These are phyloP conservation scores for Dipodomys spectabilis DNA, from an alignment of 2,113 vertebrate genomes.

Conservation along the genomic window DNA sequence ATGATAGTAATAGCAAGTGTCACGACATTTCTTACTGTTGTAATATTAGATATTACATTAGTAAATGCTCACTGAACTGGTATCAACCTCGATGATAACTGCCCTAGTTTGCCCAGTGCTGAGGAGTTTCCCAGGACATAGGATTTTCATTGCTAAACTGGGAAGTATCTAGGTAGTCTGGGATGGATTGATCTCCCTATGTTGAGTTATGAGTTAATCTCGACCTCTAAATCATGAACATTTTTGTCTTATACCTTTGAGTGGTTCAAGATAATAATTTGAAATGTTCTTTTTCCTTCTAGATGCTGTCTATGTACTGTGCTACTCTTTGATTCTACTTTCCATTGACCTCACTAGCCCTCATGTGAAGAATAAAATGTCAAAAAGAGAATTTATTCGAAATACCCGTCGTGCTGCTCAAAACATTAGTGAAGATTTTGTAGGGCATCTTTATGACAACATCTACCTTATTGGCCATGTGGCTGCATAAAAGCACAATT, in stretches of 20 bases:
- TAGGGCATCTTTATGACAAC: constrained; percentile 99
- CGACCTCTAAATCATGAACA: background rate
- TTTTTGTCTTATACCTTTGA: background rate
- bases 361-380: constrained; percentile 99
- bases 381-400: constrained; percentile 99
- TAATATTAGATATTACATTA: constrained; percentile 12
- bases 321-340: constrained; percentile 98
- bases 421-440: constrained; percentile 99
- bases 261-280: constrained; percentile 35
- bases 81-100: background rate
- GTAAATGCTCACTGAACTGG: background rate
- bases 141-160: background rate
- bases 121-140: background rate
- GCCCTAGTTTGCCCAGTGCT: background rate
- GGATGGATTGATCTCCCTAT: background rate
- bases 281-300: constrained; percentile 71
- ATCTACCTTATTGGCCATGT: constrained; percentile 99
- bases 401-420: constrained; percentile 97
- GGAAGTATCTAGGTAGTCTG: background rate
- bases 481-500: constrained; percentile 92
- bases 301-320: constrained; percentile 99
- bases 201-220: background rate
- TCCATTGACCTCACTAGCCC: constrained; percentile 98
- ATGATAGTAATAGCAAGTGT: background rate
- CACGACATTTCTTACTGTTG: background rate